A percentile compares a stretch with the other conserved stretches of the same genome.
These are phyloP conservation scores for Speoplatyrhinus poulsoni DNA, from an alignment of 2,113 vertebrate genomes.

Conservation along the genomic window DNA sequence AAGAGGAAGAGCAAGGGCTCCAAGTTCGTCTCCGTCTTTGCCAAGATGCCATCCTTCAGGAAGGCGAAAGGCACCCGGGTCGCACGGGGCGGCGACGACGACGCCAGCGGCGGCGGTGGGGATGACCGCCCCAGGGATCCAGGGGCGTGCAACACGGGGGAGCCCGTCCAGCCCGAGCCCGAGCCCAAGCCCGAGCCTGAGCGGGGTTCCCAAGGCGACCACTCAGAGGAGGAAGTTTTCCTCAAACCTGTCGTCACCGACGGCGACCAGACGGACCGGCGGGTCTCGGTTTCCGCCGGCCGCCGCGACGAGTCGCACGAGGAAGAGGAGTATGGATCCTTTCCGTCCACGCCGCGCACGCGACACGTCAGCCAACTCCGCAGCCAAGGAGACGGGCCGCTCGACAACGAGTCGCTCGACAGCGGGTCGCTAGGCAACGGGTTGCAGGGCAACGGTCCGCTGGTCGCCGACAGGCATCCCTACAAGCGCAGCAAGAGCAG, in stretches of 20 bases:
- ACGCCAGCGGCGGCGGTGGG: too few relatives aligned
- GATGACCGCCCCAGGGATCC: constrained; percentile 7
- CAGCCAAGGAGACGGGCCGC: constrained; percentile 25
- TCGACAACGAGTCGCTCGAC: constrained; percentile 33
- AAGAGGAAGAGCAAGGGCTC: constrained; percentile 68
- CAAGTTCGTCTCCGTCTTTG: constrained; percentile 69
- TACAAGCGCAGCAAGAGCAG: constrained; percentile 73
- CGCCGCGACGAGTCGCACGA: constrained; percentile 29
- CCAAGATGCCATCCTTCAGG: constrained; percentile 79
- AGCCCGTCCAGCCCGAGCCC: constrained; percentile 20
- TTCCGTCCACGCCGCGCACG: constrained; percentile 19
- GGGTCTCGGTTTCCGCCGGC: constrained; percentile 39
- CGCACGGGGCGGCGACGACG: constrained; percentile 39
- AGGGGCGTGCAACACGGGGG: constrained; percentile 9
- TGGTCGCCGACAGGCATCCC: constrained; percentile 48
- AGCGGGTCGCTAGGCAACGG: constrained; percentile 32
- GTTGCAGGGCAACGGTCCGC: constrained; percentile 15
- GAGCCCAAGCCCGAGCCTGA: constrained; percentile 5
- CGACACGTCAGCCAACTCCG: constrained; percentile 24
- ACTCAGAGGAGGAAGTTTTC: constrained; percentile 76
- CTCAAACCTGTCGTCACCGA: constrained; percentile 51
- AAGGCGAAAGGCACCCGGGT: constrained; percentile 51
- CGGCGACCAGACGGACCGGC: constrained; percentile 65
- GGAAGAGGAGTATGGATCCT: constrained; percentile 6
- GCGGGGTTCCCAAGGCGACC: constrained; percentile 50